These are phyloP conservation scores for Drosophila obscura DNA, from an alignment of 1,140 invertebrate species.

Conservation along the genomic window DNA sequence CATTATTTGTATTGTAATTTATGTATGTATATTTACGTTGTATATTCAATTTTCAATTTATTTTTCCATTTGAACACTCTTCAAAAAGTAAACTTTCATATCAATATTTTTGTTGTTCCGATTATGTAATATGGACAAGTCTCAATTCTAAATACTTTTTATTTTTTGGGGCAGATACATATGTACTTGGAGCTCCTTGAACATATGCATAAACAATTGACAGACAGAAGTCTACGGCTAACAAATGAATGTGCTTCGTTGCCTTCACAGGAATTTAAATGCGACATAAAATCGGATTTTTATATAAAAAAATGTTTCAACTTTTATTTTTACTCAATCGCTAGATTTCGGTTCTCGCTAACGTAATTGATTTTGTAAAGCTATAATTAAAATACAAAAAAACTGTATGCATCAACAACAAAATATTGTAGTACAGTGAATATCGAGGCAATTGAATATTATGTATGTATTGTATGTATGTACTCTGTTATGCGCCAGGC, in stretches of 20 bases:
- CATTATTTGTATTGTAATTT: slow-evolving; percentile 32
- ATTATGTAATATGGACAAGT: slow-evolving; percentile 64
- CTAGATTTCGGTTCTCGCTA: slow-evolving; percentile 17
- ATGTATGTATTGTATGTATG: slow-evolving; percentile 18
- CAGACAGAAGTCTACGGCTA: slow-evolving; percentile 37
- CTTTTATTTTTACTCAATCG: slow-evolving; percentile 32
- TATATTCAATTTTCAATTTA: slow-evolving; percentile 1
- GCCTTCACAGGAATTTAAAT: slow-evolving; percentile 61
- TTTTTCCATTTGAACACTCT: slow-evolving; percentile 60
- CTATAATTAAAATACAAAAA: slow-evolving; percentile 66
- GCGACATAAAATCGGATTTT: slow-evolving; percentile 59
- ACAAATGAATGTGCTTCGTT: slow-evolving; percentile 59
- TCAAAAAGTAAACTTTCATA: slow-evolving; percentile 71
- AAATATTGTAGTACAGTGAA: slow-evolving; percentile 49
- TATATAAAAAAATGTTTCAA: slow-evolving; percentile 21
- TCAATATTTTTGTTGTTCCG: slow-evolving; percentile 54
- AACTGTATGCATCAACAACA: slow-evolving; percentile 47
- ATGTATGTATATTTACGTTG: slow-evolving; percentile 28
- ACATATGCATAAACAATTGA: slow-evolving; percentile 53
- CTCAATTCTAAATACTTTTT: slow-evolving; percentile 44
- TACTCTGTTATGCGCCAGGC: slow-evolving; percentile 11
- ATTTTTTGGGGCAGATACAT: slow-evolving; percentile 36
- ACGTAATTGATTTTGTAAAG: slow-evolving; percentile 30
- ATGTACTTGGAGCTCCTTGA: slow-evolving; percentile 32
- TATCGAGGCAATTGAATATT: slow-evolving; percentile 54